Conservation (phyloP, 1,140 invertebrate species). For the Colletes gigas region DNA sequence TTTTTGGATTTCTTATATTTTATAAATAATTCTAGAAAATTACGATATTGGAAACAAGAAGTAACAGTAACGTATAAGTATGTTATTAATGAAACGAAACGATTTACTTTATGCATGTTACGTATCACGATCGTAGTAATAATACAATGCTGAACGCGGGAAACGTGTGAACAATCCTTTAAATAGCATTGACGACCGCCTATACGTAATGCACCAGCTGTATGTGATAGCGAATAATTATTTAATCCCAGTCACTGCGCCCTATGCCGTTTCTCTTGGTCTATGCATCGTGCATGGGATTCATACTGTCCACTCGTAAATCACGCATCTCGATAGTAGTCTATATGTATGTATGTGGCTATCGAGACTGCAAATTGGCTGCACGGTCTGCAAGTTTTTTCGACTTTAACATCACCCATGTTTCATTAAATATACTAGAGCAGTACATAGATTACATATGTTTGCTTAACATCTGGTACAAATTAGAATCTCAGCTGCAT, state of each 20-base stretch:
- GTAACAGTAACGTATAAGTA: neutral
- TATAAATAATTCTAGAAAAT: neutral
- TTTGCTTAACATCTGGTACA: too few relatives aligned
- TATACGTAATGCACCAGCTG: slow-evolving; percentile 68
- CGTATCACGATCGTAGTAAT: neutral
- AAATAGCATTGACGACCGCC: slow-evolving; percentile 50
- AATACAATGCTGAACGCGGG: neutral
- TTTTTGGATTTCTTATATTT: neutral
- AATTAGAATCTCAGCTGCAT: too few relatives aligned
- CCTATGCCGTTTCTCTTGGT: slow-evolving; percentile 37
- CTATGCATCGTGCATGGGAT: slow-evolving; percentile 52
- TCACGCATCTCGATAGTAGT: slow-evolving; percentile 55
- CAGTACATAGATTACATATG: neutral
- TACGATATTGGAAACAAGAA: neutral
- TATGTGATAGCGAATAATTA: slow-evolving; percentile 73
- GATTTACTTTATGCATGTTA: neutral
- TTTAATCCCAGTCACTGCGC: slow-evolving; percentile 66
- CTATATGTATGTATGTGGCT: slow-evolving; percentile 43
- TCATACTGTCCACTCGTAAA: slow-evolving; percentile 70
- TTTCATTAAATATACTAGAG: slow-evolving; percentile 3
- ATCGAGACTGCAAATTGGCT: slow-evolving; percentile 35
- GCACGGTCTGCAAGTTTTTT: slow-evolving; percentile 14
- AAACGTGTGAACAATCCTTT: slow-evolving; percentile 45
- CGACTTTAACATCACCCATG: slow-evolving; percentile 1
- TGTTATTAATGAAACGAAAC: neutral